phyloP scores from a whole-genome alignment of 2,113 vertebrate genomes.

The Megaleporinus macrocephalus region DNA sequence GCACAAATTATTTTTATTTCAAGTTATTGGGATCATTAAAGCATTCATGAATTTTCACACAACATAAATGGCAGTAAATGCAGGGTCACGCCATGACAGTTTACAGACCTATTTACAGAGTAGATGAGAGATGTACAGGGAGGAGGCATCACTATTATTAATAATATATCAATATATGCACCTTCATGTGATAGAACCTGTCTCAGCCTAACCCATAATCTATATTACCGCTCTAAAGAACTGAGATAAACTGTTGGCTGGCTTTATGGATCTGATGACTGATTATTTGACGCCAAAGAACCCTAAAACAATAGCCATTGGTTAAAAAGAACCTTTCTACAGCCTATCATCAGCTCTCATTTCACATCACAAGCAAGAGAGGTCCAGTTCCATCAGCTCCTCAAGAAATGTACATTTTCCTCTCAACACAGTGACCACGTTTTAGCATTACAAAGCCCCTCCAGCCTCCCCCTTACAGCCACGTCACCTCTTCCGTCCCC shows the following conservation, averaged over 20 bases:
- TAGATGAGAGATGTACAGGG: too few species aligned
- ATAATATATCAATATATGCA: too few species aligned
- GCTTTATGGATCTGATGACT: background rate
- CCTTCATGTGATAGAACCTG: too few species aligned
- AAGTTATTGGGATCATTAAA: too few species aligned
- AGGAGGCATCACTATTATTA: too few species aligned
- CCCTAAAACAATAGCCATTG: background rate
- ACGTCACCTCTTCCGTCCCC: constrained; percentile 32
- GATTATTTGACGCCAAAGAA: background rate
- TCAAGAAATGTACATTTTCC: constrained; percentile 64
- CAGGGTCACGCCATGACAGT: too few species aligned
- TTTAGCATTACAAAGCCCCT: constrained; percentile 78
- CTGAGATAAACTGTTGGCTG: background rate
- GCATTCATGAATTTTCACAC: too few species aligned
- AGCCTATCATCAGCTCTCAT: background rate
- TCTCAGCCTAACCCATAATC: too few species aligned
- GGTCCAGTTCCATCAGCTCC: constrained; percentile 61
- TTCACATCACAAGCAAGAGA: constrained; percentile 36
- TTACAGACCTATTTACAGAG: too few species aligned
- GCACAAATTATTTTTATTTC: too few species aligned
- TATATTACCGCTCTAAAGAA: too few species aligned
- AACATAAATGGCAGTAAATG: too few species aligned
- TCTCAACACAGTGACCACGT: constrained; percentile 66
- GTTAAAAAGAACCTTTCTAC: background rate
- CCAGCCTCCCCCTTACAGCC: constrained; percentile 71